These are phyloP conservation scores for Corythaeola cristata DNA, from an alignment of 2,113 vertebrate species.

Conservation along the genomic window DNA sequence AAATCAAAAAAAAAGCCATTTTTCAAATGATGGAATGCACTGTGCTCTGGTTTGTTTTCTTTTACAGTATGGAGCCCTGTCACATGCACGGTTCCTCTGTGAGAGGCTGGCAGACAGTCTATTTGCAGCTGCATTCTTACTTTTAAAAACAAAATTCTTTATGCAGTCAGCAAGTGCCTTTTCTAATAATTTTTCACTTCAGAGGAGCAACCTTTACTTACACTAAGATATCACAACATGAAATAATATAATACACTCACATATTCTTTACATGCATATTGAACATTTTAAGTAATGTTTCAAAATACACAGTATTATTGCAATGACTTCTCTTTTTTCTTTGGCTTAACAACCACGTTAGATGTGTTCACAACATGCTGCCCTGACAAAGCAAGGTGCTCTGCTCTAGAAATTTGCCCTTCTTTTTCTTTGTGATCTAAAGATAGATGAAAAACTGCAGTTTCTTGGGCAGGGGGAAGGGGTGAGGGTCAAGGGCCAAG, in stretches of 20 bases:
- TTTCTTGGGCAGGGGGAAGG: background rate
- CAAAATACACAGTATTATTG: background rate
- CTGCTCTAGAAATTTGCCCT: background rate
- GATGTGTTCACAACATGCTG: background rate
- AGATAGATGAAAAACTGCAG: background rate
- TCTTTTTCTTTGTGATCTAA: background rate
- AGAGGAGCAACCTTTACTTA: background rate
- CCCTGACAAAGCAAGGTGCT: background rate
- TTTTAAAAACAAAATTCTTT: background rate
- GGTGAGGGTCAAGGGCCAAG: background rate
- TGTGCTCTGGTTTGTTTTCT: background rate
- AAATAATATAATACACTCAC: background rate
- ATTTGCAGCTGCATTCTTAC: background rate
- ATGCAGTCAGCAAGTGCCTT: background rate
- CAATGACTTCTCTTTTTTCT: background rate
- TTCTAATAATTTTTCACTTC: background rate
- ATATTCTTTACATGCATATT: background rate
- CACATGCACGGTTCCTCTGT: background rate
- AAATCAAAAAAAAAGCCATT: background rate
- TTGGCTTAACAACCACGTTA: background rate
- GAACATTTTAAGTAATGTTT: background rate
- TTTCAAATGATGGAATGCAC: background rate
- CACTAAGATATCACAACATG: background rate
- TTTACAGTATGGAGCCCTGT: background rate
- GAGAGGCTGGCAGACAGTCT: background rate